Base-by-base conservation (phyloP, 2,113 vertebrate species). In the Brachirus orientalis region DNA sequence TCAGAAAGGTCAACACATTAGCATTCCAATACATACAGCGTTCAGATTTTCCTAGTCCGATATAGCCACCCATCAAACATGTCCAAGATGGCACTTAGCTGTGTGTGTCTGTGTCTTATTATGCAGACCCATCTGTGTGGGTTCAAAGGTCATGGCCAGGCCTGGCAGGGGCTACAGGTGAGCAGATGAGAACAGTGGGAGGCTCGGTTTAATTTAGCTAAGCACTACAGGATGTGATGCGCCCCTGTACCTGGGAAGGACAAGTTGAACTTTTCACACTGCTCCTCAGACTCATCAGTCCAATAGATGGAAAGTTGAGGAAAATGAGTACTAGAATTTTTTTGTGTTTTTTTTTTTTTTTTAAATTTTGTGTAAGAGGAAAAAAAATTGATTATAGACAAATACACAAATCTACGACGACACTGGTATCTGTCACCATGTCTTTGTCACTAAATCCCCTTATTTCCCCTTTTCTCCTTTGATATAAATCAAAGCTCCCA, bases 41-140 rank as follows among this genome's bases (percentile, higher is more conserved):
- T 63, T 81, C 68, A 62, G 64, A 80, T 69, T 18, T 73, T 65
- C 69, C 45, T 54, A 20, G 51, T 78, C 58, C 44, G 18, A 53
- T 75, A 75, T 51, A 79, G 79, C 71, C 53, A 63, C 82, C 82
- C 69, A 69, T 91, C 85, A 88, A 82, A 84, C 72, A 78, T 77
- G 85, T 85, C 86, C 46, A 40, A 65, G 81, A 77, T 84, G 86
- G 84, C 88, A 77, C 82, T 82, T 69, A 69, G 80, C 87, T 80
- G 79, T 71, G 82, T 85, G 86, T 60, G 83, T 79, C 80, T 60
- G 62, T 88, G 90, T 89, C 86, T 92, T 89, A 91, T 91, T 91
- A 92, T 91, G 79, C 90, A 66, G 75, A 77, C 90, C 94, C 95
- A 95, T 95, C 94, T 96, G 95, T 79, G 72, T 83, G 66, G 83